phyloP scores from a whole-genome alignment of 2,888 invertebrate genomes.

The Agrotis ipsilon region DNA sequence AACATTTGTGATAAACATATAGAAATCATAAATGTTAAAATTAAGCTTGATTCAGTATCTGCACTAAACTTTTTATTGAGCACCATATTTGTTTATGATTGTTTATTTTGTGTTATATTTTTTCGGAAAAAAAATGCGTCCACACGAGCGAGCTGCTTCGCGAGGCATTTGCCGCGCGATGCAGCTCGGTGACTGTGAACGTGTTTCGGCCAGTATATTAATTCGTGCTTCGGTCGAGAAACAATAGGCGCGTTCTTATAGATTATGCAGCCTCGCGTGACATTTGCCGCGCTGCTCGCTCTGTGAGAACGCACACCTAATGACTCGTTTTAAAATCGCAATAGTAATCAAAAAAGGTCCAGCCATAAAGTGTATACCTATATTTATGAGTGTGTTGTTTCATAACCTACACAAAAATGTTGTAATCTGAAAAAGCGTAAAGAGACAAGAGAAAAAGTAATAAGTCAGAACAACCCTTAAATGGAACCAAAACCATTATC shows the following conservation, averaged over 20 bases:
- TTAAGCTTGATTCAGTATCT: not conserved
- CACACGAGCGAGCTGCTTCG: too few species aligned
- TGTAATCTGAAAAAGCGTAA: not conserved
- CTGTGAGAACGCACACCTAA: too few species aligned
- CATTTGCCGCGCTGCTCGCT: too few species aligned
- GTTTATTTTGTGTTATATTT: not conserved
- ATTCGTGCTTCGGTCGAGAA: too few species aligned
- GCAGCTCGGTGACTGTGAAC: too few species aligned
- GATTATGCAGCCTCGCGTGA: too few species aligned
- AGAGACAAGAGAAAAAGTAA: not conserved
- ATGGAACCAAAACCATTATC: constrained; percentile 17
- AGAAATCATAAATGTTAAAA: too few species aligned
- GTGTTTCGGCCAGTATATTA: too few species aligned
- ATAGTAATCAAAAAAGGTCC: not conserved
- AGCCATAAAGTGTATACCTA: not conserved
- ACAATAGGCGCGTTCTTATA: too few species aligned
- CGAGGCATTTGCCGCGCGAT: too few species aligned
- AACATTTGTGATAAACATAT: not conserved
- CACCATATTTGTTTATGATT: not conserved
- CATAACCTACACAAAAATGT: not conserved
- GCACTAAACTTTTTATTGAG: not conserved
- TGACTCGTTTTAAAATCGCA: too few species aligned
- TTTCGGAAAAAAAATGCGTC: too few species aligned
- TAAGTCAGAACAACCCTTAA: constrained; percentile 3
- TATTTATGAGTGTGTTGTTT: not conserved